These are phyloP conservation scores for Zootoca vivipara DNA, from an alignment of 2,113 vertebrate genomes.

Conservation along the genomic window DNA sequence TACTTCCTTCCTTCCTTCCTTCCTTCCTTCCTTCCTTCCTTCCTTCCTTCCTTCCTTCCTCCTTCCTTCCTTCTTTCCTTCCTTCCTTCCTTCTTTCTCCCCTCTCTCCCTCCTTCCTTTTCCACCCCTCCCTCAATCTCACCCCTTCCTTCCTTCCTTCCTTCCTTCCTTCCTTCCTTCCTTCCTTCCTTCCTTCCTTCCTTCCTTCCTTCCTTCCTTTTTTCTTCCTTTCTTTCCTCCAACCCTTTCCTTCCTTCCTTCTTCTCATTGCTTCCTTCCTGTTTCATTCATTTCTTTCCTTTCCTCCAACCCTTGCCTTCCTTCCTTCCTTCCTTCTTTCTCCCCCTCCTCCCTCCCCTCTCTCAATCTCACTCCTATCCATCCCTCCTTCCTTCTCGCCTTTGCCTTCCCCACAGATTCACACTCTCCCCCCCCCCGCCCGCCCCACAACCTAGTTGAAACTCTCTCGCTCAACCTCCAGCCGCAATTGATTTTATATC, in stretches of 20 bases:
- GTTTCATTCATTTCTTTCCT: no score
- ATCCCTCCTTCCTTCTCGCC: no score
- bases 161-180: neutral
- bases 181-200: no score
- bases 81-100: rapidly evolving
- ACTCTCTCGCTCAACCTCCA: neutral
- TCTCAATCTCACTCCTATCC: no score
- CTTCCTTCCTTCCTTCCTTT: neutral
- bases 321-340: rapidly evolving
- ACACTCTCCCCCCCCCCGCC: neutral
- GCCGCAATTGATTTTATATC: constrained; percentile 1
- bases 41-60: no score
- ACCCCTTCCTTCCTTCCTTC: neutral
- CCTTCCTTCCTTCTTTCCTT: neutral
- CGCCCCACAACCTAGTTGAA: neutral
- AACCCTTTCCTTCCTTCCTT: no score
- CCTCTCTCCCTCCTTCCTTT: neutral
- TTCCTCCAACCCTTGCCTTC: neutral
- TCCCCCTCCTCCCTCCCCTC: neutral
- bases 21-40: no score
- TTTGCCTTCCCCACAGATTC: no score
- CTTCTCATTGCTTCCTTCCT: no score
- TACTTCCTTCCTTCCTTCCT: neutral
- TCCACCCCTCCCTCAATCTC: rapidly evolving
- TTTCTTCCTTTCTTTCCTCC: rapidly evolving